A percentile compares a stretch with the other conserved stretches of the same genome.
Evolutionary conservation across 2,113 vertebrate species (phyloP).

Genomic region (Calyptommatus sinebrachiatus): DNA sequence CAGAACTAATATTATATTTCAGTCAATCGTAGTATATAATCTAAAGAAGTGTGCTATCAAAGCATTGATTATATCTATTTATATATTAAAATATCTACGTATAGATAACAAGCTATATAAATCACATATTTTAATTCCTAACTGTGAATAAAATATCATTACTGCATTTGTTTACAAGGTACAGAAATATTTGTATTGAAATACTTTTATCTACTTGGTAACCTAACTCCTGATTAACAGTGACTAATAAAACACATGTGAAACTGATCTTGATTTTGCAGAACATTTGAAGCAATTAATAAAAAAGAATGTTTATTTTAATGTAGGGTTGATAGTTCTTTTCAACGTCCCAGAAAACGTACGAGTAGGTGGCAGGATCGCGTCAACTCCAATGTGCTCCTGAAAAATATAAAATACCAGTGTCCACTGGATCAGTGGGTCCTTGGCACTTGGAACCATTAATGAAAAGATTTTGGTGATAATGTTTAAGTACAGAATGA

Average conservation of each 20-base stretch:
- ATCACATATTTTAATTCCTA: slow-evolving; percentile 12
- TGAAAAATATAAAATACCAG: slow-evolving; percentile 67
- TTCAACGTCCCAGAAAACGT: slow-evolving; percentile 61
- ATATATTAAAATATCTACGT: not conserved
- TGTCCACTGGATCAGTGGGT: slow-evolving; percentile 60
- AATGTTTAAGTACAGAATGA: slow-evolving; percentile 33
- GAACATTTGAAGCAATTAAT: not conserved
- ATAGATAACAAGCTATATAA: not conserved
- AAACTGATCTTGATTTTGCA: slow-evolving; percentile 45
- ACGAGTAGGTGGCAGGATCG: slow-evolving; percentile 64
- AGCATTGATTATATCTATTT: not conserved
- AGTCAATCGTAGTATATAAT: not conserved
- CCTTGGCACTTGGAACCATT: slow-evolving; percentile 51
- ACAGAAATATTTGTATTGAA: slow-evolving; percentile 27
- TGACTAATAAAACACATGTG: slow-evolving; percentile 27
- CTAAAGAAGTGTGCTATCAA: not conserved
- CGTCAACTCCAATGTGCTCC: slow-evolving; percentile 62
- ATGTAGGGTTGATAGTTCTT: slow-evolving; percentile 55
- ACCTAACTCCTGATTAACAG: slow-evolving; percentile 10
- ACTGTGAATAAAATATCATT: not conserved
- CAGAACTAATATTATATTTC: not conserved
- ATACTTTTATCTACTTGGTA: slow-evolving; percentile 3
- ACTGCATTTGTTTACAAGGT: slow-evolving; percentile 19
- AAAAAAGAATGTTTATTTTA: slow-evolving; percentile 28
- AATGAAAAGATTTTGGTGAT: slow-evolving; percentile 50